These are phyloP conservation scores for Uropsilus gracilis DNA, from an alignment of 2,113 vertebrate species.

Conservation along the genomic window DNA sequence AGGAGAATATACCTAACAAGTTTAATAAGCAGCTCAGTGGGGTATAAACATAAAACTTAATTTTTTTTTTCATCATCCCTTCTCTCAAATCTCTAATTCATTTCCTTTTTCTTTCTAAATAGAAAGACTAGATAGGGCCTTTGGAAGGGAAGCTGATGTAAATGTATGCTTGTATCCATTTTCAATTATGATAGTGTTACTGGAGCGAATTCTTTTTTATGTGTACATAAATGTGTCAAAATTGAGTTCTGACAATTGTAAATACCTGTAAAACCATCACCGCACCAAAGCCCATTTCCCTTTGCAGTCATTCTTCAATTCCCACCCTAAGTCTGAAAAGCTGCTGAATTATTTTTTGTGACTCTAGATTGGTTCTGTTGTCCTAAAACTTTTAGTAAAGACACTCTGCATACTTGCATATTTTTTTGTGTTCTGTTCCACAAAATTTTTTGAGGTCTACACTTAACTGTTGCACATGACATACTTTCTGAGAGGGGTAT, in stretches of 20 bases:
- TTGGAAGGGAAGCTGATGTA: neutral
- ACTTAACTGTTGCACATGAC: neutral
- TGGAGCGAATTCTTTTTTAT: neutral
- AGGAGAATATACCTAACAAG: too few species aligned
- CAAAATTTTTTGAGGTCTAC: neutral
- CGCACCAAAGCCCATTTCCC: neutral
- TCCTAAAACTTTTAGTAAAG: neutral
- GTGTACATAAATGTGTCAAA: too few species aligned
- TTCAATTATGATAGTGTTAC: neutral
- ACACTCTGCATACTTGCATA: neutral
- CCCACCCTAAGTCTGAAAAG: neutral
- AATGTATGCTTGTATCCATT: neutral
- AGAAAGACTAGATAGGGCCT: neutral
- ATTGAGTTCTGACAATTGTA: neutral
- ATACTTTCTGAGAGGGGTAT: neutral
- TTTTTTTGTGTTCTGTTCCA: neutral
- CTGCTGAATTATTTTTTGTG: neutral
- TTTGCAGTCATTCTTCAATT: neutral
- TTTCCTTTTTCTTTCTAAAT: too few species aligned
- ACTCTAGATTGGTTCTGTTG: neutral
- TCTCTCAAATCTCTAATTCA: too few species aligned
- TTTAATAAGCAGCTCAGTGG: too few species aligned
- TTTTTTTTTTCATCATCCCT: too few species aligned
- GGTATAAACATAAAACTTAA: too few species aligned
- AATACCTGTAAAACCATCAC: neutral